Evolutionary conservation across 2,888 invertebrate species (phyloP), one percentile per base, ranked within the genome.

Genomic region (Stictocephala bisonia): DNA sequence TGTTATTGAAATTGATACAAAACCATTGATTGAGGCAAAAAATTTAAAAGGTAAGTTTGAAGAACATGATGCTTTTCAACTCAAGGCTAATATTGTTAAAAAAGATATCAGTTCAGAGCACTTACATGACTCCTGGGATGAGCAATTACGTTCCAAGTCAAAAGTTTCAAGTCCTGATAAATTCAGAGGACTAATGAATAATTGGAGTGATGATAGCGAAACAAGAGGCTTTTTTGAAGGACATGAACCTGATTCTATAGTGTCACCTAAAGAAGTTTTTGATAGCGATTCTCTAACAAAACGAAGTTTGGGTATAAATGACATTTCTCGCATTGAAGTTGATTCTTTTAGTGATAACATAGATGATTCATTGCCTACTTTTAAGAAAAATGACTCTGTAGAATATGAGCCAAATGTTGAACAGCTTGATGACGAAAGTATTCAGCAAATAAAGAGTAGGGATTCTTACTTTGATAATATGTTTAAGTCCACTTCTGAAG

Each of bases 121-220:
- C n/a, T n/a, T n/a, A n/a, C n/a, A n/a, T n/a, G n/a, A n/a, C n/a
- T n/a, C n/a, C n/a, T n/a, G n/a, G n/a, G n/a, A n/a, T n/a, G n/a
- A n/a, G n/a, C n/a, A n/a, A n/a, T n/a, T n/a, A n/a, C n/a, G n/a
- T n/a, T n/a, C n/a, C n/a, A n/a, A n/a, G n/a, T n/a, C n/a, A n/a
- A n/a, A n/a, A n/a, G n/a, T n/a, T n/a, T n/a, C n/a, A n/a, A n/a
- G n/a, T n/a, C n/a, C n/a, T n/a, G n/a, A n/a, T n/a, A n/a, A n/a
- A n/a, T n/a, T n/a, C n/a, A n/a, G 24, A 13, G 40, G 64, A 15
- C 13, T 27, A 24, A 64, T 20, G 27, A 64, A 64, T 26, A 44
- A 71, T 11, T 71, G 70, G 70, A 56, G 58, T 48, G 70, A 71
- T 58, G 70, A 71, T 29, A 58, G 70, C 29, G 70, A 71, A 44